Conservation (phyloP, 2,113 vertebrate species). For the Forbesichthys agassizii region DNA sequence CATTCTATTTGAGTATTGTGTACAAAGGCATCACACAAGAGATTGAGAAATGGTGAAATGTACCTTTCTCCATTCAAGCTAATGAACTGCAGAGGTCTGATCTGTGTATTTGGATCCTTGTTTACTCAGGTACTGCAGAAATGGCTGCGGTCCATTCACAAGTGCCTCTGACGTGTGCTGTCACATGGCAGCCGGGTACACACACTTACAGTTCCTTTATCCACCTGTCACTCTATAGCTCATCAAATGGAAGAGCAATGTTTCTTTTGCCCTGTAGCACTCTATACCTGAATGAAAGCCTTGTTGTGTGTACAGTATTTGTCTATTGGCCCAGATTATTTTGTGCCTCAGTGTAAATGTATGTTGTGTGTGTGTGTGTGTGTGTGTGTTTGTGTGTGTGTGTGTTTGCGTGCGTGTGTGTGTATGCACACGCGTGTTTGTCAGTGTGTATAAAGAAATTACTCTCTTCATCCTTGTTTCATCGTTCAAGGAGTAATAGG, state of each 20-base stretch:
- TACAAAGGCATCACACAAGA: too few relatives aligned
- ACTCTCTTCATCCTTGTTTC: slow-evolving; percentile 31
- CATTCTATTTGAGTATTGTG: not conserved
- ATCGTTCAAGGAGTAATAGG: slow-evolving; percentile 52
- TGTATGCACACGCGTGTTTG: slow-evolving; percentile 5
- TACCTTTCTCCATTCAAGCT: not conserved
- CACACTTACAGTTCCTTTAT: slow-evolving; percentile 45
- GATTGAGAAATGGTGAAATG: not conserved
- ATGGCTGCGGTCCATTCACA: slow-evolving; percentile 27
- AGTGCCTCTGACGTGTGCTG: slow-evolving; percentile 40
- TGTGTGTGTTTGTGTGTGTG: slow-evolving; percentile 2
- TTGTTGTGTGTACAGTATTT: not conserved
- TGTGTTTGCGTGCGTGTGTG: slow-evolving; percentile 1
- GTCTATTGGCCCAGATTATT: slow-evolving; percentile 24
- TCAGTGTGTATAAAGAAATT: slow-evolving; percentile 35
- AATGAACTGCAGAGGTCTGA: slow-evolving; percentile 17
- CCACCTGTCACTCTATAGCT: slow-evolving; percentile 53
- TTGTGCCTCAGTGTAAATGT: slow-evolving; percentile 1
- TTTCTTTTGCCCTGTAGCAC: slow-evolving; percentile 27
- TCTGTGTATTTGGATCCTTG: slow-evolving; percentile 42
- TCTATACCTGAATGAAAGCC: slow-evolving; percentile 28
- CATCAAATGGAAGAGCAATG: slow-evolving; percentile 38
- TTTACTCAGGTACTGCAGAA: slow-evolving; percentile 49
- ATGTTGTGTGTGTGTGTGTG: not conserved
- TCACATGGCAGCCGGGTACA: slow-evolving; percentile 50